phyloP scores from a whole-genome alignment of 2,888 invertebrate species.

The Drosophila maculinotata region DNA sequence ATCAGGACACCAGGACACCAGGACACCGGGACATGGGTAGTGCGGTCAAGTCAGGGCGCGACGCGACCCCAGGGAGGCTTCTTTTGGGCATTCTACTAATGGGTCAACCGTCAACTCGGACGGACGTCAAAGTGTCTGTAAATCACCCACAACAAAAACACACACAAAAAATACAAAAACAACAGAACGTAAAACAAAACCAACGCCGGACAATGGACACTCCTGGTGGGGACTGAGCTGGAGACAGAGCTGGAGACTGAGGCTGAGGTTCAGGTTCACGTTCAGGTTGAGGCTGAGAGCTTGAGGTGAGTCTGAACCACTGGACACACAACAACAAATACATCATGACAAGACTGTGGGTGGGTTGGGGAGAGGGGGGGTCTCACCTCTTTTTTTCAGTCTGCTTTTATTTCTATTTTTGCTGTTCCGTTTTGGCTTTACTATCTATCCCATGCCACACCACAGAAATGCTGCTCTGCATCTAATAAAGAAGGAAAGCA shows the following conservation, averaged over 20 bases:
- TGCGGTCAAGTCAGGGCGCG: constrained; percentile 16
- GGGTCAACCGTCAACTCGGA: constrained; percentile 78
- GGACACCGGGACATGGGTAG: constrained; percentile 1
- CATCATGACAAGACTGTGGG: constrained; percentile 65
- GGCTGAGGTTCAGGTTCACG: constrained; percentile 10
- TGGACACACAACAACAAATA: constrained; percentile 57
- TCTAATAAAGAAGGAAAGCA: constrained; percentile 77
- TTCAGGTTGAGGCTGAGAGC: constrained; percentile 37
- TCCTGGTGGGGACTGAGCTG: constrained; percentile 8
- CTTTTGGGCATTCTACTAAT: constrained; percentile 73
- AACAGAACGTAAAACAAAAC: constrained; percentile 41
- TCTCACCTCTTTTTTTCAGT: constrained; percentile 31
- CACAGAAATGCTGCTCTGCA: constrained; percentile 34
- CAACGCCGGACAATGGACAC: constrained; percentile 31
- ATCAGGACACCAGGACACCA: constrained; percentile 9
- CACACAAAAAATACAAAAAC: constrained; percentile 22
- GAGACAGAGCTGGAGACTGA: constrained; percentile 14
- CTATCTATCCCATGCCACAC: constrained; percentile 26
- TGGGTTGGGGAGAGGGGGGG: too few species aligned
- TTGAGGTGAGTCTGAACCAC: constrained; percentile 48
- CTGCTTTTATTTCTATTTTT: constrained; percentile 5
- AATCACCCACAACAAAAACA: constrained; percentile 72
- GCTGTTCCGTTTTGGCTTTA: constrained; percentile 23
- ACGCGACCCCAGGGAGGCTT: constrained; percentile 56
- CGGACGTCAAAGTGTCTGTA: constrained; percentile 79